phyloP scores from a whole-genome alignment of 30 jellyfish, hydroid and myxozoan genomes.

The Turritopsis dohrnii region DNA sequence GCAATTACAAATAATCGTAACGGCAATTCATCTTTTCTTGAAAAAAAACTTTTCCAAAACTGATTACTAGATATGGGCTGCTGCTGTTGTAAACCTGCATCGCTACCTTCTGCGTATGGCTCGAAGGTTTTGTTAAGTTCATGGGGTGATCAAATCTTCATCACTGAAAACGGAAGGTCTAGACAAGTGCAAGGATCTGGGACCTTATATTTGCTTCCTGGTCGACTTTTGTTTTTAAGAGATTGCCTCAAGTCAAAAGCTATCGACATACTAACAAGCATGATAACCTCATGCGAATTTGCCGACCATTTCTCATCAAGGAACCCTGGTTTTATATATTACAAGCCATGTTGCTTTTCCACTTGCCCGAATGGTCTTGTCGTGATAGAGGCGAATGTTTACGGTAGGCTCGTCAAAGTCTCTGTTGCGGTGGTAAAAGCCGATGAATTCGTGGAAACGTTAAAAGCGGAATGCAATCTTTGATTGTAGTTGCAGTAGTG shows the following conservation, averaged over 20 bases:
- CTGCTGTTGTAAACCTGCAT: background rate
- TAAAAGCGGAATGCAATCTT: background rate
- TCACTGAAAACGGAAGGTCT: background rate
- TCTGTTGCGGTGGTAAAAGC: background rate
- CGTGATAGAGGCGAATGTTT: background rate
- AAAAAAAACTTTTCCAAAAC: too few relatives aligned
- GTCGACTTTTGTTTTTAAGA: background rate
- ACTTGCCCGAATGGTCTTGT: background rate
- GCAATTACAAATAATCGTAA: too few relatives aligned
- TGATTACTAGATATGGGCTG: slow-evolving; percentile 8
- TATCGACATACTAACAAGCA: background rate
- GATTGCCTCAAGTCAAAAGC: background rate
- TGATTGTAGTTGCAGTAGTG: too few relatives aligned
- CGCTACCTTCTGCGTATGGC: background rate
- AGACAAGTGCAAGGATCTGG: background rate
- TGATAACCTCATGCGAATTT: background rate
- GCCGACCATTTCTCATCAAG: background rate
- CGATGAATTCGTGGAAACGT: background rate
- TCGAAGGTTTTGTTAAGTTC: background rate
- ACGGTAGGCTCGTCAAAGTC: background rate
- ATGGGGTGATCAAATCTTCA: slow-evolving; percentile 1
- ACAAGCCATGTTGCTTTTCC: slow-evolving; percentile 3
- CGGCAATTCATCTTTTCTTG: too few relatives aligned
- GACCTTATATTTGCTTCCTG: background rate
- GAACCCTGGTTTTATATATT: background rate